phyloP scores from a whole-genome alignment of 2,888 invertebrate genomes.

The Aspidapion aeneum region DNA sequence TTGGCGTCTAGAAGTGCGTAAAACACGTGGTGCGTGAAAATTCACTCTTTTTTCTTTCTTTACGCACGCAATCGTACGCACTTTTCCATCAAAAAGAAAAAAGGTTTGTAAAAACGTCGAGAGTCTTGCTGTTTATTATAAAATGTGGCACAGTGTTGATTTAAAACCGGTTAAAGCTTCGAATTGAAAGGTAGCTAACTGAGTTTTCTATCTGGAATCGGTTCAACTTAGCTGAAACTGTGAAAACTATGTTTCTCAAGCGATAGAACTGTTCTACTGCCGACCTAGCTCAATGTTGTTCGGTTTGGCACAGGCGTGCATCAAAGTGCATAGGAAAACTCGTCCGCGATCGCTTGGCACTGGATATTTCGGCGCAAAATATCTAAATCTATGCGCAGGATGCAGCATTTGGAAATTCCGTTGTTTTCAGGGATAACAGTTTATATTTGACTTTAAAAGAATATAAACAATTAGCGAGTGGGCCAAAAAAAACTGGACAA shows the following conservation, averaged over 20 bases:
- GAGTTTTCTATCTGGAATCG: neutral
- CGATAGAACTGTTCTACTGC: slow-evolving; percentile 38
- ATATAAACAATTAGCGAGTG: no score
- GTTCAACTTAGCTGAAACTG: neutral
- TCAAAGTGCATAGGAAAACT: slow-evolving; percentile 35
- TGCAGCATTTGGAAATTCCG: neutral
- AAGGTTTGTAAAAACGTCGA: neutral
- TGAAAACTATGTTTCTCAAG: neutral
- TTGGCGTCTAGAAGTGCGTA: neutral
- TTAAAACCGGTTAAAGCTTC: neutral
- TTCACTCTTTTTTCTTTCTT: neutral
- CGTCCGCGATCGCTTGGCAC: slow-evolving; percentile 25
- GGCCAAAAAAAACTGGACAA: no score
- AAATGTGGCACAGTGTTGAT: neutral
- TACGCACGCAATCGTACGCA: neutral
- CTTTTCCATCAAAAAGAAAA: neutral
- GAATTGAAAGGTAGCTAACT: neutral
- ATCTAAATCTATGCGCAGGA: neutral
- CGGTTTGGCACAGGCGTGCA: slow-evolving; percentile 44
- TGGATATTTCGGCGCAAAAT: slow-evolving; percentile 17
- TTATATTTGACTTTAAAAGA: no score
- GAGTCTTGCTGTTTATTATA: neutral
- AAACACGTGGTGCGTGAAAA: neutral
- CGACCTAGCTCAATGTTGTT: slow-evolving; percentile 50
- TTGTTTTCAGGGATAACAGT: no score